Conservation (phyloP, 2,113 vertebrate species). For the Ahaetulla prasina region DNA sequence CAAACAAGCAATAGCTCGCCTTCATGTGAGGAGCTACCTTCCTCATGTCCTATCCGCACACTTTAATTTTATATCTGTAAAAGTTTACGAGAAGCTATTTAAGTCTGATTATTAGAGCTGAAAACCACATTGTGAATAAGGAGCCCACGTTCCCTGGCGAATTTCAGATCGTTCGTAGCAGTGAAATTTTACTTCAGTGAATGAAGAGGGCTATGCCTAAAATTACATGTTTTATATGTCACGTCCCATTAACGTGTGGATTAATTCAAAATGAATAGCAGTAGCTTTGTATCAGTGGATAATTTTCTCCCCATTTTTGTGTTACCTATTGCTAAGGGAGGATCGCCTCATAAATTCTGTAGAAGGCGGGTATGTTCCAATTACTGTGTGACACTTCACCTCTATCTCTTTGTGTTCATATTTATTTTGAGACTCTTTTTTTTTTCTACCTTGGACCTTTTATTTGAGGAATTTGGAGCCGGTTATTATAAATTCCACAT, state of each 20-base stretch:
- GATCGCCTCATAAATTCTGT: constrained; percentile 76
- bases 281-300: constrained; percentile 53
- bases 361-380: constrained; percentile 72
- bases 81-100: background rate
- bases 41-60: background rate
- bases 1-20: background rate
- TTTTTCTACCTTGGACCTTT: constrained; percentile 25
- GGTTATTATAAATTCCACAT: constrained; percentile 3
- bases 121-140: background rate
- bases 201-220: background rate
- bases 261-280: constrained; percentile 26
- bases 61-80: background rate
- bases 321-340: constrained; percentile 70
- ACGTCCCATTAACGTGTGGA: constrained; percentile 1
- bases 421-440: constrained; percentile 43
- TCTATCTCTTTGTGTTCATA: constrained; percentile 35
- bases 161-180: background rate
- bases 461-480: background rate
- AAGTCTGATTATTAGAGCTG: background rate
- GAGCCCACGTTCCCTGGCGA: too few species aligned
- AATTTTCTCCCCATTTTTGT: constrained; percentile 66
- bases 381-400: constrained; percentile 31
- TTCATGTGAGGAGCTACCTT: background rate
- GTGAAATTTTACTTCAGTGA: background rate
- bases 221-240: fast-evolving